phyloP scores from a whole-genome alignment of 37 sponge, comb jelly and placozoan genomes.

The Halichondria panicea region DNA sequence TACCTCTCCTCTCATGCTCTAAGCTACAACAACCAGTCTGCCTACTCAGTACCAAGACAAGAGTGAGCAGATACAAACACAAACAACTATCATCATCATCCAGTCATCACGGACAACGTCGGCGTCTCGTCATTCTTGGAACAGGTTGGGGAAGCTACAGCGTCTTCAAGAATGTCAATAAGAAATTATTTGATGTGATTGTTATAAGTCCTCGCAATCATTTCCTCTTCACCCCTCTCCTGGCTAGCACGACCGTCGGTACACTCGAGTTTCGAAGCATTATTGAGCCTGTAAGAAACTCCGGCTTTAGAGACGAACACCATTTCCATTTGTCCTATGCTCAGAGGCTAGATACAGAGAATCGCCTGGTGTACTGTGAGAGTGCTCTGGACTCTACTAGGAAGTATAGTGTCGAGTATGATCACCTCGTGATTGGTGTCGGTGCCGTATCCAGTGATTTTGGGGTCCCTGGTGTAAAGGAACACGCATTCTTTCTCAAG shows the following conservation, averaged over 20 bases:
- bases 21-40: no score
- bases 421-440: conserved; percentile 79
- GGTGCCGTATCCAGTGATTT: conserved; percentile 84
- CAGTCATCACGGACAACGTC: no score
- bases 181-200: conserved; percentile 57
- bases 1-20: no score
- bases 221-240: conserved; percentile 90
- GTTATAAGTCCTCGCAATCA: conserved; percentile 90
- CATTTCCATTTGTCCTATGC: conserved; percentile 85
- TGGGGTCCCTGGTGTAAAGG: conserved; percentile 79
- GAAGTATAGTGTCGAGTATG: conserved; percentile 65
- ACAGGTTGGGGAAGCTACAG: conserved; percentile 90
- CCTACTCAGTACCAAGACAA: no score
- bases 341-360: conserved; percentile 35
- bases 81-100: no score
- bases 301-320: conserved; percentile 80
- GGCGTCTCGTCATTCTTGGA: conserved; percentile 85
- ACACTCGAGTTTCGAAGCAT: conserved; percentile 92
- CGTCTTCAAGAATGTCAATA: conserved; percentile 62
- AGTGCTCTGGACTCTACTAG: conserved; percentile 52
- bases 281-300: conserved; percentile 85
- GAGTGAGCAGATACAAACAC: no score
- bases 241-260: conserved; percentile 90
- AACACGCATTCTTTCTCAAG: conserved; percentile 87
- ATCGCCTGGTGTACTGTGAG: conserved; percentile 50